Evolutionary conservation across 2,113 vertebrate genomes (phyloP).

Genomic region (Anser cygnoides): DNA sequence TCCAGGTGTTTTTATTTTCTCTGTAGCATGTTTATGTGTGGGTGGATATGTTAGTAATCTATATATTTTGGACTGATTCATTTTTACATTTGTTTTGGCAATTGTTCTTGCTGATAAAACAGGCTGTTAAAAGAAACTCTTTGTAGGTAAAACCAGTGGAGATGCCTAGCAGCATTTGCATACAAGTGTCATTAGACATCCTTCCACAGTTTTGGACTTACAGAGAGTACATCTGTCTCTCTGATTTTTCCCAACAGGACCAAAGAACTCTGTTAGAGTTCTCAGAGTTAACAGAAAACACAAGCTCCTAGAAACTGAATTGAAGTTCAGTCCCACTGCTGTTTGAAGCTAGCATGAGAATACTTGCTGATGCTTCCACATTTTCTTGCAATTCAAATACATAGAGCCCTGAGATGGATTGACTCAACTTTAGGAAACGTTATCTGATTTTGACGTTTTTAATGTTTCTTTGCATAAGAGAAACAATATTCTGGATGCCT

Average conservation of each 20-base stretch:
- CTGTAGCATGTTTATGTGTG: background rate
- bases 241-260: background rate
- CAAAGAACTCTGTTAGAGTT: background rate
- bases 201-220: background rate
- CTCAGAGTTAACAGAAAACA: background rate
- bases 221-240: background rate
- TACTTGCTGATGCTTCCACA: background rate
- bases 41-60: background rate
- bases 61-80: background rate
- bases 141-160: background rate
- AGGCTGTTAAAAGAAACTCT: background rate
- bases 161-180: background rate
- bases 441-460: background rate
- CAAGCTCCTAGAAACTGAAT: background rate
- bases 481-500: background rate
- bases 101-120: constrained; percentile 1
- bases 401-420: background rate
- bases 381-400: background rate
- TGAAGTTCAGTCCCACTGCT: background rate
- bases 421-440: background rate
- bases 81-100: constrained; percentile 19
- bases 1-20: constrained; percentile 24
- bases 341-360: background rate
- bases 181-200: background rate
- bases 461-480: background rate